A percentile compares a stretch with the other conserved stretches of the same genome.
phyloP scores from a whole-genome alignment of 2,797 vertebrate species.

The Rhinichthys osculus region DNA sequence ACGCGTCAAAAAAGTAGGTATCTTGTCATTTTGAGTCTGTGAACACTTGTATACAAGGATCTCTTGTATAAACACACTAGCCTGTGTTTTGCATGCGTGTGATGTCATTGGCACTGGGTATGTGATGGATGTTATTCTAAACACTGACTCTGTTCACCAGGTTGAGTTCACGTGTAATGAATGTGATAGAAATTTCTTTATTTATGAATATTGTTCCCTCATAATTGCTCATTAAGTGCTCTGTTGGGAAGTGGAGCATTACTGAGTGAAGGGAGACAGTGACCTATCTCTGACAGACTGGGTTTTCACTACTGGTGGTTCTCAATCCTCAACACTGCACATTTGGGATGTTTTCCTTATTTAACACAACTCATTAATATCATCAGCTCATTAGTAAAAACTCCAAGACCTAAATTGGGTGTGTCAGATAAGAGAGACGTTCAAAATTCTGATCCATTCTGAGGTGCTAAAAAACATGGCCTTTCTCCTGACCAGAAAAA shows the following conservation, averaged over 20 bases:
- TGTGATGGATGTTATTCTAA: constrained; percentile 26
- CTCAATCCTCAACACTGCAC: neutral
- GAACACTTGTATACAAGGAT: constrained; percentile 12
- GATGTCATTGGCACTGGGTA: constrained; percentile 36
- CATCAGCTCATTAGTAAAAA: neutral
- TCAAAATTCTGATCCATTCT: neutral
- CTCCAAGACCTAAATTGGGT: neutral
- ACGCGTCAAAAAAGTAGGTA: constrained; percentile 74
- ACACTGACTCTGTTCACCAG: neutral
- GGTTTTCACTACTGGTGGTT: constrained; percentile 12
- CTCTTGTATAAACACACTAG: neutral
- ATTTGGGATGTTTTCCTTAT: neutral
- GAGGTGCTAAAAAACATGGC: neutral
- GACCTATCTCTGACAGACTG: constrained; percentile 22
- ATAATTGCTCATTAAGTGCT: neutral
- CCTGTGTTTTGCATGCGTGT: constrained; percentile 22
- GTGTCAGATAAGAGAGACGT: neutral
- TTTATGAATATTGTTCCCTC: neutral
- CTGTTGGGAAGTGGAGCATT: neutral
- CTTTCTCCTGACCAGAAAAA: neutral
- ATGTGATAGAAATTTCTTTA: neutral
- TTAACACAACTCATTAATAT: neutral
- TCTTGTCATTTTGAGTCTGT: constrained; percentile 2
- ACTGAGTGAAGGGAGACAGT: neutral
- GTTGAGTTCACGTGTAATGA: neutral